phyloP scores from a whole-genome alignment of 2,797 vertebrate species.

The Syngnathus acus region DNA sequence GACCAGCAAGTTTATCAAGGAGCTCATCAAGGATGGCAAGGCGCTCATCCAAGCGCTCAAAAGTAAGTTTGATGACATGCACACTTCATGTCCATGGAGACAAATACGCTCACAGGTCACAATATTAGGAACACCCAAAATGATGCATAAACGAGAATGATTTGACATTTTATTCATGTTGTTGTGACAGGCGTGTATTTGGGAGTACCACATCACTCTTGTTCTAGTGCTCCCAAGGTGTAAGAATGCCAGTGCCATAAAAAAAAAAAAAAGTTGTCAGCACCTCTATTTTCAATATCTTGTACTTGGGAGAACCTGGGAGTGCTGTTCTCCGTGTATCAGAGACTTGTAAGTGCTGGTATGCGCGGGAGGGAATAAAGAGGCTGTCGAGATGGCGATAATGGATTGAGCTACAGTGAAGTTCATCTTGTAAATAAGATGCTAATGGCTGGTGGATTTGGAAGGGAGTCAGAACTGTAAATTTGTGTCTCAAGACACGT shows the following conservation, averaged over 20 bases:
- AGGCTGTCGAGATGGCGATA: slow-evolving; percentile 3
- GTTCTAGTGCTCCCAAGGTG: slow-evolving; percentile 3
- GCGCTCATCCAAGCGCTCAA: slow-evolving; percentile 74
- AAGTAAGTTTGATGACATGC: slow-evolving; percentile 57
- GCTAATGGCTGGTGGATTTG: not conserved
- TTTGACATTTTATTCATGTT: not conserved
- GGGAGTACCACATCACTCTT: not conserved
- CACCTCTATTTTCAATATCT: slow-evolving; percentile 10
- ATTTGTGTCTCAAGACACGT: not conserved
- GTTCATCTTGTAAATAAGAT: not conserved
- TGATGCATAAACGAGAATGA: not conserved
- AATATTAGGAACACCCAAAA: not conserved
- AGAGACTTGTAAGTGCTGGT: slow-evolving; percentile 5
- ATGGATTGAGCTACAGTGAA: not conserved
- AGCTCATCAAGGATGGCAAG: slow-evolving; percentile 79
- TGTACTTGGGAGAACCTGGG: not conserved
- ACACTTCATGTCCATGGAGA: not conserved
- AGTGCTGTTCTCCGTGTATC: slow-evolving; percentile 4
- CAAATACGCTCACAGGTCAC: not conserved
- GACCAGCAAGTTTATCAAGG: slow-evolving; percentile 82
- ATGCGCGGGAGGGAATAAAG: slow-evolving; percentile 5
- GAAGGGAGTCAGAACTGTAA: not conserved
- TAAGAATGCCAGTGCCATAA: slow-evolving; percentile 12
- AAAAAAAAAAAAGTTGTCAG: slow-evolving; percentile 19
- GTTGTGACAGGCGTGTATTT: not conserved